Evolutionary conservation across 30 jellyfish, hydroid and myxozoan species (phyloP), one percentile per base, ranked within the genome.

Genomic region (Aurelia sp.): DNA sequence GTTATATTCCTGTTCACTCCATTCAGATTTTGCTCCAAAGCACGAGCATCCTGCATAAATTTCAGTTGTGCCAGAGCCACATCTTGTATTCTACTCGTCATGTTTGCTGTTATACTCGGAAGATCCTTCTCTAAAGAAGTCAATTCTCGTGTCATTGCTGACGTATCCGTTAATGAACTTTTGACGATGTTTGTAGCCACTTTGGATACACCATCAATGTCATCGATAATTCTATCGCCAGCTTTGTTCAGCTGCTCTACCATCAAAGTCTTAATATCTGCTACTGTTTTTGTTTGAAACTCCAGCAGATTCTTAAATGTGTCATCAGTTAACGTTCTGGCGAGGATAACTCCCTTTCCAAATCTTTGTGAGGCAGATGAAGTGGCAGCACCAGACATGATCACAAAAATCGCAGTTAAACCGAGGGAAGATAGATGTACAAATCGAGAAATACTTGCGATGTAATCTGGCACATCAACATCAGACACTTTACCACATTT

Each of bases 351-450:
- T 3, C 91, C 91, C 22, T 74, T 66, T 40, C 52, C 47, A 30
- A 82, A 66, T 33, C 91, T 31, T n/a, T 35, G 76, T 15, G 76
- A 53, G 40, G 78, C 85, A n/a, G 79, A 70, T 23, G 73, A 48
- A 35, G 60, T 58, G 58, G 79, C 71, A 18, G 41, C 20, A 69
- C 91, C 91, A 17, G 91, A 74, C 78, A 82, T 58, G 13, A 70
- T 47, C 11, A 72, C 13, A 55, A 82, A 47, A 19, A 69, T 57
- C 20, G 63, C 76, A 0, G 69, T 59, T 5, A 82, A 23, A 30
- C 91, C 70, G 15, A 82, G 73, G 19, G 71, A 41, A 11, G 55
- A 67, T 23, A 66, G 20, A 51, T 67, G 64, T 4, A 68, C 15
- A 66, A 66, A 82, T 22, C 79, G 83, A 6, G 71, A 17, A 5